Evolutionary conservation across 2,888 invertebrate species (phyloP).

Genomic region (Apotomis turbidana): DNA sequence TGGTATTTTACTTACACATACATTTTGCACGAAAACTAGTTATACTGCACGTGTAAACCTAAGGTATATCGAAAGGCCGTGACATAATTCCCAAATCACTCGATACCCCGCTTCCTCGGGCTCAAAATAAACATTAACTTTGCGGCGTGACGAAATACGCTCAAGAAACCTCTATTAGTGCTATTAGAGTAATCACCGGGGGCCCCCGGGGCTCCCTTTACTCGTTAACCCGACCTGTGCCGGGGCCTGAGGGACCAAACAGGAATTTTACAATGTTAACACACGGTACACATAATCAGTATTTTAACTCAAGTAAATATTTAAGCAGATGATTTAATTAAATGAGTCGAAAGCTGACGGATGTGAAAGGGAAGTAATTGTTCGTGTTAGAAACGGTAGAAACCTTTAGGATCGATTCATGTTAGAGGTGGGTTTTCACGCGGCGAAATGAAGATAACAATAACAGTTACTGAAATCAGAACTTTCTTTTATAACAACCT

Average conservation of each 20-base stretch:
- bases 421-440: too few species aligned
- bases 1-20: too few species aligned
- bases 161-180: conserved; percentile 55
- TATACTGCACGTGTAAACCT: not conserved
- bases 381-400: too few species aligned
- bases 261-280: conserved; percentile 46
- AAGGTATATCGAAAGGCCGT: not conserved
- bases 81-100: not conserved
- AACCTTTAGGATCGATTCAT: too few species aligned
- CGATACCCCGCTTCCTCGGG: not conserved
- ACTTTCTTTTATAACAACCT: too few species aligned
- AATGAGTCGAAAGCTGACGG: too few species aligned
- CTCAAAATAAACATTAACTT: conserved; percentile 15
- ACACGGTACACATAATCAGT: conserved; percentile 5
- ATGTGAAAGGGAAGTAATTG: too few species aligned
- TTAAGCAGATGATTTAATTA: too few species aligned
- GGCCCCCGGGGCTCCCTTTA: conserved; percentile 53
- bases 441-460: too few species aligned
- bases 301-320: not conserved
- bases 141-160: conserved; percentile 26
- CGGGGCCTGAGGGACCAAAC: conserved; percentile 48
- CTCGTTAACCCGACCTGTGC: conserved; percentile 58
- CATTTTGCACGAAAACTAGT: too few species aligned
- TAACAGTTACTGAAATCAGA: too few species aligned
- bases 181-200: conserved; percentile 69